Percentiles rank a stretch among this genome's conserved stretches.
These are phyloP conservation scores for Drosophila kohkoa DNA, from an alignment of 1,140 invertebrate species.

Conservation along the genomic window DNA sequence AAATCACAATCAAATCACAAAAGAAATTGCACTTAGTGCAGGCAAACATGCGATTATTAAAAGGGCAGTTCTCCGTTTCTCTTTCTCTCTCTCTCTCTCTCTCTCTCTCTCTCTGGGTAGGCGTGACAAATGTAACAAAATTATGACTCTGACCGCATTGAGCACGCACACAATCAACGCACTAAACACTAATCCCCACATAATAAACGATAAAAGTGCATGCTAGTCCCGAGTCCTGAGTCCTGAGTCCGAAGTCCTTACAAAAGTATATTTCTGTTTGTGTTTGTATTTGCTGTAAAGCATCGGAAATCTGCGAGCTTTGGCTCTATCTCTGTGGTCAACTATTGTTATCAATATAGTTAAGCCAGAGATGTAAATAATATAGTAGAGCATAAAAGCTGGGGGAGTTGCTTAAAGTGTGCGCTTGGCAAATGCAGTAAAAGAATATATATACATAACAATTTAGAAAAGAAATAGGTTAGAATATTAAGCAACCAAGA, in stretches of 20 bases:
- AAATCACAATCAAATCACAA: constrained; percentile 58
- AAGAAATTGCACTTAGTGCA: constrained; percentile 69
- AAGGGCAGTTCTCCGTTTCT: no score
- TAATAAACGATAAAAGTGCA: constrained; percentile 16
- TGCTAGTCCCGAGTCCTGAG: background rate
- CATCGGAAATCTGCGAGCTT: background rate
- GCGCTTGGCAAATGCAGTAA: no score
- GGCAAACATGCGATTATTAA: constrained; percentile 65
- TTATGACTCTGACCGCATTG: constrained; percentile 25
- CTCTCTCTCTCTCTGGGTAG: background rate
- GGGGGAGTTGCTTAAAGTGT: background rate
- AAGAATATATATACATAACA: no score
- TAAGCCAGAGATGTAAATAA: background rate
- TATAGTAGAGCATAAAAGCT: background rate
- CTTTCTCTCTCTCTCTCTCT: no score
- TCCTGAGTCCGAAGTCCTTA: background rate
- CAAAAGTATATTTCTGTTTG: no score
- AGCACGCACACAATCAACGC: constrained; percentile 44
- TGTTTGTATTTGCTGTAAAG: background rate
- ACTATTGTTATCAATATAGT: background rate
- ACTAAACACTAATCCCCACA: constrained; percentile 16
- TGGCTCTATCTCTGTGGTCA: background rate
- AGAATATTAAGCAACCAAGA: background rate
- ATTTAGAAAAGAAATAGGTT: background rate
- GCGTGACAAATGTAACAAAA: constrained; percentile 39